Base-by-base conservation (phyloP, 2,888 invertebrate species). In the Netelia fuscicornis region DNA sequence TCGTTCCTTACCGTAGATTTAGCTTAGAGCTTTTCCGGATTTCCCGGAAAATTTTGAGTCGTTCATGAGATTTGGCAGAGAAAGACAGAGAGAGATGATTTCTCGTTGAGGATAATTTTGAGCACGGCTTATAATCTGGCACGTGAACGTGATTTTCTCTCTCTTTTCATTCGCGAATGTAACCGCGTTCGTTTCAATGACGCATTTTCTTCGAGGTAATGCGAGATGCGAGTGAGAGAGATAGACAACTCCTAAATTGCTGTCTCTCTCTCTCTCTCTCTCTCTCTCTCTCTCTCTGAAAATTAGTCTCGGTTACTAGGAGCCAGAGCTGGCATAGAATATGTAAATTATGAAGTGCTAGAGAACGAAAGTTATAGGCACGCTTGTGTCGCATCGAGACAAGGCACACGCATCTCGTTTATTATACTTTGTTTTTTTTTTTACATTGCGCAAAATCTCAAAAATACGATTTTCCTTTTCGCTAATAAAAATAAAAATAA, bases 331-430 rank as follows among this genome's bases (percentile, higher is more conserved):
- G 37, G 11, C 64, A 11, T 37, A 52, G 17, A 65, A 37, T 67
- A 17, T 48, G 68, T 84, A 70, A 79, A 84, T 84, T 80, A 84
- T 76, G n/a, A 76, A 80, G 80, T 64, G 75, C 83, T 58, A 72
- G 68, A 13, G 68, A 68, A 62, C 67, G 62, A 76, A 70, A 75
- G 52, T 52, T 74, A 60, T 30, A n/a, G 23, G 52, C 48, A 37
- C 25, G 25, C 13, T 37, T 2, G 71, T 37, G 70, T 58, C 54
- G 62, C 60, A 9, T 25, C 20, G 25, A 25, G 48, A 13, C 48
- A 11, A 13, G 13, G 48, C 13, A 48, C 11, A 13, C 48, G 10
- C 48, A 25, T 62, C 25, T 20, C 62, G 30, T 37, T 62, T 68
- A 17, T 17, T 17, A 17, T 17, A 17, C 23, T 70, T 56, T 13